These are phyloP conservation scores for Karalla daura DNA, from an alignment of 2,797 vertebrate genomes.

Conservation along the genomic window DNA sequence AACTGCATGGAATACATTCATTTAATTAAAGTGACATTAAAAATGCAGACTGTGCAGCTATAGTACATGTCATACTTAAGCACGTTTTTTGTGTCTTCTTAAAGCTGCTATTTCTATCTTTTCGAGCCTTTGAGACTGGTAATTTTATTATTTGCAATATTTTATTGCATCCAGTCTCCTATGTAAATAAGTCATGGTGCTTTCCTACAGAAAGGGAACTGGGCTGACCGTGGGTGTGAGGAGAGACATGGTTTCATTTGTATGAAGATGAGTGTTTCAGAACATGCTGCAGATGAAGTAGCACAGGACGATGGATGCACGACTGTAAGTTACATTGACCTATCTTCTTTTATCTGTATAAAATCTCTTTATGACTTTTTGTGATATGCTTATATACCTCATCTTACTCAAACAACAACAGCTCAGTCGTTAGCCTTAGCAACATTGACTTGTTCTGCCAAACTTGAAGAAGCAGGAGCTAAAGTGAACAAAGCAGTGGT, in stretches of 20 bases:
- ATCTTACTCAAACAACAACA: too few species aligned
- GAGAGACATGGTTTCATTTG: conserved; percentile 87
- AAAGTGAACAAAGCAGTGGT: too few species aligned
- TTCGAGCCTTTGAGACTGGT: too few species aligned
- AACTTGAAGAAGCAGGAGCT: too few species aligned
- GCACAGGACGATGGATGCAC: conserved; percentile 81
- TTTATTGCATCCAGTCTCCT: not conserved
- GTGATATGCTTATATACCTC: not conserved
- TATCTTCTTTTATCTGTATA: not conserved
- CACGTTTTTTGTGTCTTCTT: too few species aligned
- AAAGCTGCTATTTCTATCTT: too few species aligned
- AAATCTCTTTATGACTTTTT: not conserved
- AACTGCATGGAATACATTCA: not conserved
- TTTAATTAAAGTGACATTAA: too few species aligned
- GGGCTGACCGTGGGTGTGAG: conserved; percentile 87
- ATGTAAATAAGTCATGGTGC: not conserved
- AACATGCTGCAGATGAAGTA: conserved; percentile 60
- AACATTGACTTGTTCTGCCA: too few species aligned
- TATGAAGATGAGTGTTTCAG: conserved; percentile 81
- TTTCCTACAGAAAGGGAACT: conserved; percentile 87
- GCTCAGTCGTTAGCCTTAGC: not conserved
- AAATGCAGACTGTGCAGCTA: too few species aligned
- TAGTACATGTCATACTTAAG: too few species aligned
- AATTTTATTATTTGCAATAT: not conserved
- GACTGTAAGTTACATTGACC: conserved; percentile 77